A percentile compares a stretch with the other conserved stretches of the same genome.
Conservation (phyloP, 2,888 invertebrate genomes). For the Cylindroiulus punctatus region DNA sequence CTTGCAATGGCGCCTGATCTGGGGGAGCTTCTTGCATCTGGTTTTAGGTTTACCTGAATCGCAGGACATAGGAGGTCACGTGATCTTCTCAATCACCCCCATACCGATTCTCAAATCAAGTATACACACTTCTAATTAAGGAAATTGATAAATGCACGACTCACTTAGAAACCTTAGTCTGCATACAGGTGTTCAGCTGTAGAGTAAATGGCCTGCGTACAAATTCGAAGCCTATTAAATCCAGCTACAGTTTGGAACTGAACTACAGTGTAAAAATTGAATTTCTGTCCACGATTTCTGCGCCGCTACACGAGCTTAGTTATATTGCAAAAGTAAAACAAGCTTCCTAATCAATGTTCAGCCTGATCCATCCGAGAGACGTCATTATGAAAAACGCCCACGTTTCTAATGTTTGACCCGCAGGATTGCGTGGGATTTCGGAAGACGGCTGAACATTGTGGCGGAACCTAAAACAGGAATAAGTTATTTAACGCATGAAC, state of each 20-base stretch:
- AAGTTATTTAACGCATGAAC: background rate
- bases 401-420: constrained; percentile 11
- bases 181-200: no score
- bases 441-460: background rate
- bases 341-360: background rate
- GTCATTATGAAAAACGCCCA: background rate
- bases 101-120: no score
- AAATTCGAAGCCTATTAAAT: background rate
- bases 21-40: no score
- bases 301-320: background rate
- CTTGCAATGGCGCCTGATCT: no score
- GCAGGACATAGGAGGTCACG: no score
- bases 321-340: background rate
- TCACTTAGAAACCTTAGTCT: no score
- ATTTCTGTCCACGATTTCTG: background rate
- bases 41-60: no score
- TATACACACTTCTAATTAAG: no score
- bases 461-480: background rate
- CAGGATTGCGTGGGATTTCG: background rate
- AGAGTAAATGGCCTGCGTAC: background rate
- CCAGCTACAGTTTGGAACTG: background rate
- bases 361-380: background rate
- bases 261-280: background rate
- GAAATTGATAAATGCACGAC: no score
- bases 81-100: no score